Percentiles rank a stretch among this genome's conserved stretches.
Conservation (phyloP, 1,140 invertebrate genomes). For the Macrostomum lignano region DNA sequence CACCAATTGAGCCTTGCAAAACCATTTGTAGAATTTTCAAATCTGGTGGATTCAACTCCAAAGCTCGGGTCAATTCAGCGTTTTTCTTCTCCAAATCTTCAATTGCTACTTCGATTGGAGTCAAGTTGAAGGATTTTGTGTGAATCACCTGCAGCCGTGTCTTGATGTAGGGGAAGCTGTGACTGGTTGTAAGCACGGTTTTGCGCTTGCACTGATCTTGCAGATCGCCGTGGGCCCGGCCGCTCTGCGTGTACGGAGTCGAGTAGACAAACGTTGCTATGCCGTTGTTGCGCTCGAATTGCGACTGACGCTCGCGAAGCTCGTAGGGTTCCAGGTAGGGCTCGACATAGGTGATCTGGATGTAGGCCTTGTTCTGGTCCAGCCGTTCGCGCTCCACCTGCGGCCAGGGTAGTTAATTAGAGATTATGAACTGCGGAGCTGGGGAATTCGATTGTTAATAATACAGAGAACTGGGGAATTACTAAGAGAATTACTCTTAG, state of each 20-base stretch:
- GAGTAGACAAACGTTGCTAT: slow-evolving; percentile 79
- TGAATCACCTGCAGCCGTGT: slow-evolving; percentile 62
- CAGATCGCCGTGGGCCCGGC: slow-evolving; percentile 69
- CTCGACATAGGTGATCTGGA: slow-evolving; percentile 93
- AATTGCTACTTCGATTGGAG: slow-evolving; percentile 79
- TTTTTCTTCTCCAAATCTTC: slow-evolving; percentile 90
- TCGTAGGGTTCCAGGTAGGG: slow-evolving; percentile 85
- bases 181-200: slow-evolving; percentile 65
- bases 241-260: slow-evolving; percentile 73
- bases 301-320: slow-evolving; percentile 48
- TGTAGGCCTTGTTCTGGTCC: slow-evolving; percentile 62
- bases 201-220: slow-evolving; percentile 82
- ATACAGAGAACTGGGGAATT: too few species aligned
- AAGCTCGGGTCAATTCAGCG: slow-evolving; percentile 47
- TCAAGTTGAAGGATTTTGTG: slow-evolving; percentile 35
- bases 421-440: not conserved
- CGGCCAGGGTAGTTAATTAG: too few species aligned
- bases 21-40: slow-evolving; percentile 95
- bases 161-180: slow-evolving; percentile 85
- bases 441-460: slow-evolving; percentile 9
- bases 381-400: slow-evolving; percentile 30
- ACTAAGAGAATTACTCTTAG: too few species aligned
- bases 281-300: slow-evolving; percentile 76
- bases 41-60: slow-evolving; percentile 57
- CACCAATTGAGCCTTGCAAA: slow-evolving; percentile 50